Evolutionary conservation across 2,113 vertebrate species (phyloP), one percentile per base, ranked within the genome.

Genomic region (Hyperopisus bebe): DNA sequence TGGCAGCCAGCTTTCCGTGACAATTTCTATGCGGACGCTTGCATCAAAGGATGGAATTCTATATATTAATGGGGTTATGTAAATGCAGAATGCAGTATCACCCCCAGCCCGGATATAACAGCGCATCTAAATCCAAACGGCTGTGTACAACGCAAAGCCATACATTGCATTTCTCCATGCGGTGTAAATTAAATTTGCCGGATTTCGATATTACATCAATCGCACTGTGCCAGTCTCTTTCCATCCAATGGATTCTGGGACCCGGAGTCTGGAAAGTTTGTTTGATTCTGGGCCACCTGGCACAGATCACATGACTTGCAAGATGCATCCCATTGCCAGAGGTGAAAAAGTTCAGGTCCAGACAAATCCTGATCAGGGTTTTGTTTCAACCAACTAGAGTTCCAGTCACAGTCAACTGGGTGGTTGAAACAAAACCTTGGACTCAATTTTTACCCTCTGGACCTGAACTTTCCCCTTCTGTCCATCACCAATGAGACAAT

Each of bases 31-130:
- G 21, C 77, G 17, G 89, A 85, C 19, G 51, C 53, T 53, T 55
- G 88, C 77, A 44, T 31, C 50, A 62, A 51, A 58, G 58, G 82
- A 62, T 27, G 5, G 46, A 85, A 89, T 85, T 27, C 89, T 88
- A 62, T 58, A 85, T 62, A 85, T 89, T 89, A 93, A 93, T 95
- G 92, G 94, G 93, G 94, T 94, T 94, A 95, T 94, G 94, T 92
- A 94, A 95, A 95, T 95, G 82, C 6, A 24, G 91, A 91, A 90
- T 83, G 92, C 89, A 90, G 90, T 91, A 48, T 93, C 93, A 94
- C 94, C 93, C 94, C 93, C 91, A 62, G 92, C 93, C 93, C n/a
- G 88, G 94, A 91, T 94, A 92, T 51, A 35, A 55, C 89, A 89
- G 92, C 7, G 35, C 47, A 90, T 39, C 91, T 90, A 92, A 93